phyloP scores from a whole-genome alignment of 2,888 invertebrate genomes.

The Pterostichus madidus region DNA sequence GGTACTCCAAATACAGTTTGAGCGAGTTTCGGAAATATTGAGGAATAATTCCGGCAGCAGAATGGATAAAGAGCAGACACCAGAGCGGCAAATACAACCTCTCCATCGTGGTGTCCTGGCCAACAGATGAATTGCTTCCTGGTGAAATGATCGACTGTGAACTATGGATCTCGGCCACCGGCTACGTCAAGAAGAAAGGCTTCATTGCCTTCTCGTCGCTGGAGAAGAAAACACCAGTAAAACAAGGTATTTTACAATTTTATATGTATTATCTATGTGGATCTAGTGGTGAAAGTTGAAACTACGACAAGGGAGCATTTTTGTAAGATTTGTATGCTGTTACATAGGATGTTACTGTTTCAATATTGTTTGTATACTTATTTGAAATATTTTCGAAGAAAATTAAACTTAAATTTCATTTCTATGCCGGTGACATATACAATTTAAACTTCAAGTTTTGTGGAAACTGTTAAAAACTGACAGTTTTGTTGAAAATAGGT shows the following conservation, averaged over 20 bases:
- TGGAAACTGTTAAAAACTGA: too few species aligned
- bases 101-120: conserved; percentile 73
- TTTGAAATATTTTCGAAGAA: too few species aligned
- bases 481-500: too few species aligned
- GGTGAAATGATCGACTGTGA: conserved; percentile 76
- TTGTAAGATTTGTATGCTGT: too few species aligned
- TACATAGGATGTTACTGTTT: too few species aligned
- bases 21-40: conserved; percentile 74
- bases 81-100: conserved; percentile 73
- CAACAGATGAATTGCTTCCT: conserved; percentile 71
- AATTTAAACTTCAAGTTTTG: too few species aligned
- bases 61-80: conserved; percentile 74
- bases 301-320: too few species aligned
- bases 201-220: conserved; percentile 74
- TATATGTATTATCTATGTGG: conserved; percentile 19
- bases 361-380: too few species aligned
- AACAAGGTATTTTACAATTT: conserved; percentile 15
- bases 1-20: conserved; percentile 75
- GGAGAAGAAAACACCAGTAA: conserved; percentile 60
- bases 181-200: conserved; percentile 75
- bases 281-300: too few species aligned
- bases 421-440: too few species aligned
- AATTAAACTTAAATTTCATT: too few species aligned
- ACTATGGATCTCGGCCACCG: conserved; percentile 75
- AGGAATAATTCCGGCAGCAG: conserved; percentile 73